phyloP scores from a whole-genome alignment of 2,797 vertebrate species.

The Prunella strophiata region DNA sequence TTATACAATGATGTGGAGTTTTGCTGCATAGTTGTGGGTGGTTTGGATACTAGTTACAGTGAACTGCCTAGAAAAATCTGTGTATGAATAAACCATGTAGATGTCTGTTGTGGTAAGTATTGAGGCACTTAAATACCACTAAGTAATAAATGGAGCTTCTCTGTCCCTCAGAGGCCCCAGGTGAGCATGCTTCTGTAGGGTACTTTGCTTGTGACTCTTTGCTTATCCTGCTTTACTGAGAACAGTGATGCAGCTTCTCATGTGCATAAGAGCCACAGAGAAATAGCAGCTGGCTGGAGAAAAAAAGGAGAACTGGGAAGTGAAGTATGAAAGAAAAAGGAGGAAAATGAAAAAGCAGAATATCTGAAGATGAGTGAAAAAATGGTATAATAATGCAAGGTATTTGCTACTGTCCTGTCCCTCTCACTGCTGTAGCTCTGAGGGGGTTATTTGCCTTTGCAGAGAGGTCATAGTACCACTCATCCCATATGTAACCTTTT shows the following conservation, averaged over 20 bases:
- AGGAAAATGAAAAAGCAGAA: not conserved
- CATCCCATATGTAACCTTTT: not conserved
- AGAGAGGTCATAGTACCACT: not conserved
- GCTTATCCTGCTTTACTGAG: not conserved
- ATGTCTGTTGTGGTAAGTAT: slow-evolving; percentile 14
- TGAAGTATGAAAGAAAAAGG: not conserved
- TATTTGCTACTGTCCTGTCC: not conserved
- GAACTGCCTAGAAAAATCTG: slow-evolving; percentile 5
- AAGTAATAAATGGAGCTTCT: not conserved
- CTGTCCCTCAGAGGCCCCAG: not conserved
- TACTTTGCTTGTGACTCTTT: not conserved
- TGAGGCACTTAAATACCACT: not conserved
- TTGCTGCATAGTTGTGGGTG: slow-evolving; percentile 34
- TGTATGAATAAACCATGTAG: not conserved
- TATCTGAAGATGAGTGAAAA: not conserved
- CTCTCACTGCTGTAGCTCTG: not conserved
- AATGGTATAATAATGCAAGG: not conserved
- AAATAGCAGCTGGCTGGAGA: not conserved
- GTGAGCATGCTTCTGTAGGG: not conserved
- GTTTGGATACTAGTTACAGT: not conserved
- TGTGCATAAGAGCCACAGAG: not conserved
- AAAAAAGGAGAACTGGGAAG: not conserved
- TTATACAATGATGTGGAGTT: slow-evolving; percentile 29
- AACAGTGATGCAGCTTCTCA: not conserved
- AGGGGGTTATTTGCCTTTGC: not conserved